phyloP scores from a whole-genome alignment of 2,113 vertebrate species.

The Theristicus caerulescens region DNA sequence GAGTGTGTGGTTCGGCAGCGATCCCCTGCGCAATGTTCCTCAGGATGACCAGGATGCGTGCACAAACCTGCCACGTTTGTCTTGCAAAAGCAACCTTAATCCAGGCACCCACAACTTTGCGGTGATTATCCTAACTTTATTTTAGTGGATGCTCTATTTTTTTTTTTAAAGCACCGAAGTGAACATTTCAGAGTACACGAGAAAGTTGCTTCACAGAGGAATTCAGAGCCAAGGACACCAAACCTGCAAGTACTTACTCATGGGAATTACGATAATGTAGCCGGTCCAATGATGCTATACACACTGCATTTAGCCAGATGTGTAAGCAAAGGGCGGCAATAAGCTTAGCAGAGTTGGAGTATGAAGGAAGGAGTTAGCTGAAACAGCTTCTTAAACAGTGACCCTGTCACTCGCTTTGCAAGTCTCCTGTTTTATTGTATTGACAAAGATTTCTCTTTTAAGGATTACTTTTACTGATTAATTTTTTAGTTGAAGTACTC shows the following conservation, averaged over 20 bases:
- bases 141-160: background rate
- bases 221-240: background rate
- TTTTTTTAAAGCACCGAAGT: background rate
- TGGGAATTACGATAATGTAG: background rate
- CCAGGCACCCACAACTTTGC: background rate
- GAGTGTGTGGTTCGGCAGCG: background rate
- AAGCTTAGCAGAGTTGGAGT: background rate
- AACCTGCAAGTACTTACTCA: background rate
- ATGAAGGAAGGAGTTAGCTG: background rate
- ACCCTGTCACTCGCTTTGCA: background rate
- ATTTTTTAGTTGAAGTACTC: background rate
- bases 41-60: background rate
- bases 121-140: background rate
- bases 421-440: background rate
- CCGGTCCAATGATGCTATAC: background rate
- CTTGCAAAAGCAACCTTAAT: background rate
- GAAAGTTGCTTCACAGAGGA: background rate
- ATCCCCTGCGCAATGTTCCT: background rate
- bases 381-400: background rate
- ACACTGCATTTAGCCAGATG: background rate
- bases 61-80: background rate
- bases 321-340: background rate
- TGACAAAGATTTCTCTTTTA: background rate
- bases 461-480: background rate
- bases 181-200: background rate